Percentiles rank a stretch among this genome's conserved stretches.
Conservation (phyloP, 2,113 vertebrate species). For the Ailurus styani region DNA sequence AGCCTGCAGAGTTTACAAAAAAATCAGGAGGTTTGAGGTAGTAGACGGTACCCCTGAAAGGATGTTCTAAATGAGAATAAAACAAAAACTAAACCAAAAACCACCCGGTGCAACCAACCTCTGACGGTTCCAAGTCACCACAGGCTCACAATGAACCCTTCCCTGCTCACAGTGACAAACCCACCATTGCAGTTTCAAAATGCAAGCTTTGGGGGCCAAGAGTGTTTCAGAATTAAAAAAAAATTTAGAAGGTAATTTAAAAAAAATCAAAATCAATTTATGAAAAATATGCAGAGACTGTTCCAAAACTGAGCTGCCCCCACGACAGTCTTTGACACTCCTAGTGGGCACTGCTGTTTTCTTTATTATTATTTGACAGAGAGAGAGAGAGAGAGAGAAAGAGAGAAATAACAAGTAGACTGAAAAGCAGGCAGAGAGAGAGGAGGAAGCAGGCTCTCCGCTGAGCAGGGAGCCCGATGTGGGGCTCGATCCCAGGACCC, state of each 20-base stretch:
- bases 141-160: accelerated
- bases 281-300: conserved; percentile 72
- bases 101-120: accelerated
- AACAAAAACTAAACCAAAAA: not conserved
- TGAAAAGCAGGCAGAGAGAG: too few species aligned
- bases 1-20: too few species aligned
- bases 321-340: conserved; percentile 56
- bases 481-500: too few species aligned
- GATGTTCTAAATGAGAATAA: too few species aligned
- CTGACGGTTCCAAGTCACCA: not conserved
- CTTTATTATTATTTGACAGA: too few species aligned
- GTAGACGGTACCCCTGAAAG: not conserved
- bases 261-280: conserved; percentile 81
- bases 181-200: not conserved
- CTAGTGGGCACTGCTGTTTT: not conserved
- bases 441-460: too few species aligned
- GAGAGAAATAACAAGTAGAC: too few species aligned
- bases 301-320: conserved; percentile 76
- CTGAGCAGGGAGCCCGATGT: too few species aligned
- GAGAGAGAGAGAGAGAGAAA: too few species aligned
- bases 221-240: not conserved
- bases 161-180: accelerated
- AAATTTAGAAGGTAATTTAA: not conserved
- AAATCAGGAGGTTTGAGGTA: too few species aligned
- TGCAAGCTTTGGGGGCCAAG: accelerated